Evolutionary conservation across 2,113 vertebrate species (phyloP), one percentile per base, ranked within the genome.

Genomic region (Anhinga rufa): DNA sequence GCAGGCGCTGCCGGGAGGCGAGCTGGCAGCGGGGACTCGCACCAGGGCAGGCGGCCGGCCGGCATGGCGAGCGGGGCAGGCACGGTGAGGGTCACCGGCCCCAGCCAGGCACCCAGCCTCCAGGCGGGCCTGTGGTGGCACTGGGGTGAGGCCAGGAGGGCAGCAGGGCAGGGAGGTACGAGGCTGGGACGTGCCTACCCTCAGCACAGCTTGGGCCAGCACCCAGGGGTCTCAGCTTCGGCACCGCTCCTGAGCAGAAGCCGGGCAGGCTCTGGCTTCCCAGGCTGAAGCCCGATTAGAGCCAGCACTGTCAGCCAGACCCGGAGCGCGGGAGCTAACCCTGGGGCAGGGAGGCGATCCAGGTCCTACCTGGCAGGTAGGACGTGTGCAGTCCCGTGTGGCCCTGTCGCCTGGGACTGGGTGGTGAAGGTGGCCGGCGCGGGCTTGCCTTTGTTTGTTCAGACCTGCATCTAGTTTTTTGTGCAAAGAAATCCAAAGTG

Each of bases 1-100:
- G 36, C 4, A 5, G 52, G 28, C 4, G 5, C 0, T 3, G 28
- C 0, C 0, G n/a, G 22, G 14, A 32, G 40, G 6, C 1, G 20
- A 75, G 51, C 69, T 74, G 71, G 70, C 82, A 31, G 24, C 7
- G 0, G 26, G 62, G 51, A 26, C 29, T 36, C 25, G 3, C 20
- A 5, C 42, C 42, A 10, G 26, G 54, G 28, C 46, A 17, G 60
- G 71, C 21, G 4, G 65, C 2, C 1, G 1, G 48, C 26, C 64
- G 24, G 25, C 57, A 7, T 2, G 7, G 60, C 0, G 1, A 52
- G 54, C 21, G 5, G 62, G 58, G 54, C 62, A 18, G 79, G 38
- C 0, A 0, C 32, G 4, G 70, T 1, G 31, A 46, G 3, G 3
- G 48, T 2, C 4, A 19, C 32, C 69, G 44, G 86, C 62, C 44